These are phyloP conservation scores for Eucidaris tribuloides DNA, from an alignment of 35 echinoderm and acorn worm genomes.

Conservation along the genomic window DNA sequence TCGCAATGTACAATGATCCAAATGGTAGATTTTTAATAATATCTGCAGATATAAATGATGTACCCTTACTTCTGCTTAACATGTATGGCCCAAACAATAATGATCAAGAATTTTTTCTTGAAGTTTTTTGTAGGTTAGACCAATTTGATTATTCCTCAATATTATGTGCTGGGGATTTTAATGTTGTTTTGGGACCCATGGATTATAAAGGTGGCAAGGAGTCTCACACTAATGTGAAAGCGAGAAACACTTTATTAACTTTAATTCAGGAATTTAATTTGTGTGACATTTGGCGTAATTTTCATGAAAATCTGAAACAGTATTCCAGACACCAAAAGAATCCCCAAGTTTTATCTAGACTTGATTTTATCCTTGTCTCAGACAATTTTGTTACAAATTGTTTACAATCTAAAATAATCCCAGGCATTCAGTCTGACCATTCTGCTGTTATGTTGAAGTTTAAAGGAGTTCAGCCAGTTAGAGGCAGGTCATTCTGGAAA, in stretches of 20 bases:
- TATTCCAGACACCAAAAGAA: too few relatives aligned
- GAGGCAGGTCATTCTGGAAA: too few relatives aligned
- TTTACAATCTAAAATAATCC: too few relatives aligned
- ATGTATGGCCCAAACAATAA: not conserved
- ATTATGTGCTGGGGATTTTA: slow-evolving; percentile 1
- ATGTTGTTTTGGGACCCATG: not conserved
- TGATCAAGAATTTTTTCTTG: not conserved
- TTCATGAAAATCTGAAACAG: not conserved
- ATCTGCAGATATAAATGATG: not conserved
- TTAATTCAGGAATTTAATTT: slow-evolving; percentile 1
- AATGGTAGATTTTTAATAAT: not conserved
- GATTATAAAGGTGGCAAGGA: not conserved
- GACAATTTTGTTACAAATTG: too few relatives aligned
- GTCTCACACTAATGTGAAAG: not conserved
- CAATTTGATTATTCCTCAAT: not conserved
- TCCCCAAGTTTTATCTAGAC: too few relatives aligned
- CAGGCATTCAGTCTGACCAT: too few relatives aligned
- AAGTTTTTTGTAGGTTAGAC: not conserved
- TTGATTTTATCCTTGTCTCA: too few relatives aligned
- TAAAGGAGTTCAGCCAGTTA: too few relatives aligned
- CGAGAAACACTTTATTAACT: not conserved
- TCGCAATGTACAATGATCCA: too few relatives aligned
- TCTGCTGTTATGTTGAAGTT: too few relatives aligned
- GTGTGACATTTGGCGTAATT: not conserved
- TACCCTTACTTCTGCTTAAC: not conserved